Evolutionary conservation across 1,140 invertebrate species (phyloP).

Genomic region (Drosophila repleta): DNA sequence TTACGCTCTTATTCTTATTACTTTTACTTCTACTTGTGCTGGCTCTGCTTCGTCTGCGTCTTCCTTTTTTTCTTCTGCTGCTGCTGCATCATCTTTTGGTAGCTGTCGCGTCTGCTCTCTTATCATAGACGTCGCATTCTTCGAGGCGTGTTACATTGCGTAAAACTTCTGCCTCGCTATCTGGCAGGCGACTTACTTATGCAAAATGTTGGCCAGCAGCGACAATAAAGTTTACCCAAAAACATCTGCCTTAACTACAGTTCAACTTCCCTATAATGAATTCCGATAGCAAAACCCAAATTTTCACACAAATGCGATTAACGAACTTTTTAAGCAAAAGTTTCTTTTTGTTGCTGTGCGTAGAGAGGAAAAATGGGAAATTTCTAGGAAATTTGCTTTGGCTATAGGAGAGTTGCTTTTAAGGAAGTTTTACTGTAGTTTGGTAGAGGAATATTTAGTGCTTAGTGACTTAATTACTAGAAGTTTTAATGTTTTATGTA

Average conservation of each 20-base stretch:
- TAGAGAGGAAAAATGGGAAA: background rate
- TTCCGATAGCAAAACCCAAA: background rate
- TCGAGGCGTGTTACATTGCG: conserved; percentile 16
- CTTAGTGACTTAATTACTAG: too few species aligned
- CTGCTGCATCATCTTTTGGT: background rate
- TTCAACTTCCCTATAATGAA: conserved; percentile 3
- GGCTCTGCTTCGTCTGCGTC: background rate
- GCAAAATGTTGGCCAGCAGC: conserved; percentile 1
- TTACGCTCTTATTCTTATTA: conserved; percentile 4
- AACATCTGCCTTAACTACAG: conserved; percentile 23
- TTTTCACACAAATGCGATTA: background rate
- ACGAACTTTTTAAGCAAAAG: background rate
- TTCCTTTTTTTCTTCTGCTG: background rate
- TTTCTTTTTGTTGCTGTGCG: background rate
- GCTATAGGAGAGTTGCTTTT: background rate
- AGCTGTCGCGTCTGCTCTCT: conserved; percentile 17
- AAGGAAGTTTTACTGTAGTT: background rate
- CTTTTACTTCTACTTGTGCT: background rate
- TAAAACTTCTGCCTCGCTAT: conserved; percentile 17
- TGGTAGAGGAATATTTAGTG: background rate
- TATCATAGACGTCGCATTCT: conserved; percentile 40
- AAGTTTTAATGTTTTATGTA: too few species aligned
- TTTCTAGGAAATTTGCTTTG: background rate
- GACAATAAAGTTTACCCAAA: background rate
- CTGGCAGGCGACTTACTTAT: conserved; percentile 9